These are phyloP conservation scores for Latheticus oryzae DNA, from an alignment of 2,888 invertebrate genomes.

Conservation along the genomic window DNA sequence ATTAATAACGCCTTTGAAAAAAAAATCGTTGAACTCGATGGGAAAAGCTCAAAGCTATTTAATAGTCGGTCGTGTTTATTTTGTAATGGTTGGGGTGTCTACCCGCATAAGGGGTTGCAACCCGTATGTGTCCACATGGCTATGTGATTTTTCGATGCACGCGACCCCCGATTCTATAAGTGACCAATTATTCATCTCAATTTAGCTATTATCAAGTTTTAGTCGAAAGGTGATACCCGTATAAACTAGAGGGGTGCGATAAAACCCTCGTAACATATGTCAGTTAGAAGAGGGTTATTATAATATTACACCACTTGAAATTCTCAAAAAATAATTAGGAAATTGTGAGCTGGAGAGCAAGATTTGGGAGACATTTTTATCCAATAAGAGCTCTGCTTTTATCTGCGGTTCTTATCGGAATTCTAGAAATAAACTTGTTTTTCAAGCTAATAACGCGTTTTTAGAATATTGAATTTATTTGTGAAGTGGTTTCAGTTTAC, in stretches of 20 bases:
- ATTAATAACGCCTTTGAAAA: constrained; percentile 11
- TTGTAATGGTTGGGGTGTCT: constrained; percentile 25
- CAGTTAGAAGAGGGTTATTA: constrained; percentile 13
- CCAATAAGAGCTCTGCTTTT: constrained; percentile 11
- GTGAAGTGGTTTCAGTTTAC: constrained; percentile 28
- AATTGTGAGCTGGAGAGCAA: constrained; percentile 8
- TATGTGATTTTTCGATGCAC: constrained; percentile 26
- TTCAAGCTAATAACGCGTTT: constrained; percentile 35
- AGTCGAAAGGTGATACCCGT: constrained; percentile 28
- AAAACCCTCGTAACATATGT: constrained; percentile 23
- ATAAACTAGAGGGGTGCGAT: constrained; percentile 28
- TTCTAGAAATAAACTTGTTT: constrained; percentile 37
- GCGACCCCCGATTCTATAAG: constrained; percentile 24
- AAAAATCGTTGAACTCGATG: constrained; percentile 7
- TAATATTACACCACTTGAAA: constrained; percentile 7
- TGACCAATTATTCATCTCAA: constrained; percentile 34
- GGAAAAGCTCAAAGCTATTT: constrained; percentile 24
- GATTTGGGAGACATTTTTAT: constrained; percentile 4
- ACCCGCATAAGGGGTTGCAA: constrained; percentile 24
- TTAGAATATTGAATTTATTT: constrained; percentile 35
- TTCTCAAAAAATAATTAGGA: constrained; percentile 17
- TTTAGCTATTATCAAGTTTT: constrained; percentile 17
- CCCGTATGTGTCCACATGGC: constrained; percentile 32
- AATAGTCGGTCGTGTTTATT: constrained; percentile 24
- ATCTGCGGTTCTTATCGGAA: constrained; percentile 25